Evolutionary conservation across 2,888 invertebrate genomes (phyloP), one percentile per base, ranked within the genome.

Genomic region (Lapara coniferarum): DNA sequence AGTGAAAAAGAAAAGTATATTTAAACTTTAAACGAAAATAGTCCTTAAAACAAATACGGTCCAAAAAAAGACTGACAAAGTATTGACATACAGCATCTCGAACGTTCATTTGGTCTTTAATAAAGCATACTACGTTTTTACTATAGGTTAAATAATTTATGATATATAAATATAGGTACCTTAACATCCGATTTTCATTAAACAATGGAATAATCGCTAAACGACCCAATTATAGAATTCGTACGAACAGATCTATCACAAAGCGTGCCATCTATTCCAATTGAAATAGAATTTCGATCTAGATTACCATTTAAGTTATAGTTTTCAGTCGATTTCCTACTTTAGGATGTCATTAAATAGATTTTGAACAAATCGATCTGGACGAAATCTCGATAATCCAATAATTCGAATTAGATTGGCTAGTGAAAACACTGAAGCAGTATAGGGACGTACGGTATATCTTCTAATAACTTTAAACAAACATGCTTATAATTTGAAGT

Each of bases 181-280:
- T 10, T 10, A 19, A 55, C 8, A 19, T 19, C 53, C 4, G n/a
- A 55, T 55, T 55, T 8, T 12, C 16, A 55, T 5, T n/a, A 55
- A 19, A 57, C 63, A 63, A 63, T 49, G 63, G 63, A 49, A 63
- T 63, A 44, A 49, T 63, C 19, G 63, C 49, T 63, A 49, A 49
- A 49, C 63, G 49, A 46, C 16, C 46, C 46, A 53, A 37, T 53
- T 52, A 66, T 37, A 12, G n/a, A 53, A 14, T 30, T 25, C 53
- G 37, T 66, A 66, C 30, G 49, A 13, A 10, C 49, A 49, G 13
- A 46, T 49, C 12, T 63, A 19, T 49, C 49, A 63, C 63, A 63
- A 63, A 63, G 63, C 63, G 49, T 16, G 46, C 63, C 49, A 49
- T 49, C 19, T 10, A 63, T 63, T 63, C 49, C 49, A 63, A 63